A percentile compares a stretch with the other conserved stretches of the same genome.
Evolutionary conservation across 2,113 vertebrate species (phyloP).

Genomic region (Chionodraco myersi): DNA sequence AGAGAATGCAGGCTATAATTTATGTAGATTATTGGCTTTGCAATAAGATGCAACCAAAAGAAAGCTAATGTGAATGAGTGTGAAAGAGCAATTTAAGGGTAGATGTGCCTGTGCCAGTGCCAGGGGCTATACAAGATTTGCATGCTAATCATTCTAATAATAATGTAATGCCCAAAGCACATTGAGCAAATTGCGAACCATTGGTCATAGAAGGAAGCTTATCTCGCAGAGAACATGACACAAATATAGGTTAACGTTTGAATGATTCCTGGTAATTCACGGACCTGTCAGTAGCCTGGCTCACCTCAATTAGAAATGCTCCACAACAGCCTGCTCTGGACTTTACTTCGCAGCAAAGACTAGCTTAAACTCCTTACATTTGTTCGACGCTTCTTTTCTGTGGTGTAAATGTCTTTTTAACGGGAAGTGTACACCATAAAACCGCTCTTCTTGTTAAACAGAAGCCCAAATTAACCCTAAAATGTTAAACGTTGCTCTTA

Average conservation of each 20-base stretch:
- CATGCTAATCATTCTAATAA: conserved; percentile 88
- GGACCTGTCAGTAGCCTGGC: conserved; percentile 65
- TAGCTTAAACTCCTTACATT: neutral
- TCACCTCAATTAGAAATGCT: conserved; percentile 75
- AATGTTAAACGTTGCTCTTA: neutral
- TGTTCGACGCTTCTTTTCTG: neutral
- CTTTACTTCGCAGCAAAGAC: conserved; percentile 5
- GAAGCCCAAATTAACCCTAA: neutral
- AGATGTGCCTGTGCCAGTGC: conserved; percentile 81
- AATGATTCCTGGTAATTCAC: conserved; percentile 72
- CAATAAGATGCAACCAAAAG: conserved; percentile 83
- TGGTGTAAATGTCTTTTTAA: neutral
- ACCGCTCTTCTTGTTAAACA: neutral
- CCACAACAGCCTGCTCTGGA: conserved; percentile 42
- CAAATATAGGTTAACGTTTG: conserved; percentile 78
- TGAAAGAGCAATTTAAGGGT: conserved; percentile 85
- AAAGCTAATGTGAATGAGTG: conserved; percentile 83
- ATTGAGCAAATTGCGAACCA: conserved; percentile 82
- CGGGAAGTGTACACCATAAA: neutral
- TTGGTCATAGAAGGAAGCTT: conserved; percentile 79
- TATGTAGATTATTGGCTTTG: conserved; percentile 79
- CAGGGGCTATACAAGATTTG: conserved; percentile 84
- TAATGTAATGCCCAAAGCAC: conserved; percentile 84
- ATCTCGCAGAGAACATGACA: conserved; percentile 79
- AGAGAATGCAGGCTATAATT: conserved; percentile 70